Evolutionary conservation across 2,888 invertebrate species (phyloP), one percentile per base, ranked within the genome.

Genomic region (Aspidapion aeneum): DNA sequence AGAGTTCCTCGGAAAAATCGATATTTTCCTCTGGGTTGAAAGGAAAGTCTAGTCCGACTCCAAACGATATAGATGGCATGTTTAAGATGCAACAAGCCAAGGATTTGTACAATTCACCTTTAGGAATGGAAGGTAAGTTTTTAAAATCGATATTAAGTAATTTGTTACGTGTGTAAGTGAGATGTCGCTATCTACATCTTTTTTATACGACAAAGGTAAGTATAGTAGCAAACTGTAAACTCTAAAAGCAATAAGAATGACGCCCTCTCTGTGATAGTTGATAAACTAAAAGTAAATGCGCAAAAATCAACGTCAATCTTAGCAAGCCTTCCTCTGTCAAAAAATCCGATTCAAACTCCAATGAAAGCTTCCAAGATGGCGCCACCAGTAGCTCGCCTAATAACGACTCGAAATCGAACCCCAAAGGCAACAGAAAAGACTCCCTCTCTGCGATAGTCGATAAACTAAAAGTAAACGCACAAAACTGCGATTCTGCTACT

Each of bases 381-480:
- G 18, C 18, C 18, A 21, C 57, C 7, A 20, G 18, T 7, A 19
- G 2, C 57, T 18, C 21, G 20, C 3, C 21, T 21, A 21, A 21
- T 3, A 18, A 21, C 49, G 49, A 48, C 49, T n/a, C 49, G 9
- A 48, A 48, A n/a, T 9, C 49, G 9, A 48, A 48, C 49, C 49
- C 49, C 49, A 48, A 48, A n/a, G n/a, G n/a, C n/a, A 90, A 90
- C 71, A 82, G 90, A 56, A 90, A 91, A 75, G 87, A 90, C 58
- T 89, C 89, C 0, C 81, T 93, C n/a, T 90, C 89, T 68, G 91
- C 93, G 18, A 92, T 95, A 16, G 93, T 95, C 71, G 93, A 94
- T 74, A 94, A 94, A 77, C 78, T 95, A 19, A 66, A 66, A n/a
- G n/a, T n/a, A n/a, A n/a, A n/a, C n/a, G n/a, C n/a, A 56, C 89